Conservation (phyloP, 2,888 invertebrate genomes). For the Entomobrya proxima region DNA sequence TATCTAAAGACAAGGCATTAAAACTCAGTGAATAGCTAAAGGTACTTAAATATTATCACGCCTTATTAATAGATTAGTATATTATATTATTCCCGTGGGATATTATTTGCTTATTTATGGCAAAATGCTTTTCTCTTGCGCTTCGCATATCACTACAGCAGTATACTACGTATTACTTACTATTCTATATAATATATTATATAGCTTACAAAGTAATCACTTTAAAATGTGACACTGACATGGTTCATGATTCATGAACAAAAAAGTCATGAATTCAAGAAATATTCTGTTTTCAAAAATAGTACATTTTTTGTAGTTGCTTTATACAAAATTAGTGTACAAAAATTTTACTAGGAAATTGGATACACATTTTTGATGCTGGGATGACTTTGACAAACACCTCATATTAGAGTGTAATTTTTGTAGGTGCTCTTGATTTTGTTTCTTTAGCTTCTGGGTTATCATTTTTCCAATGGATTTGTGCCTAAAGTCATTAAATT, state of each 20-base stretch:
- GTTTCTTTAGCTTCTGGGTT: conserved; percentile 12
- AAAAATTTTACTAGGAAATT: conserved; percentile 54
- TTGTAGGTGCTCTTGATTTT: too few species aligned
- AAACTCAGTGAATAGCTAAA: too few species aligned
- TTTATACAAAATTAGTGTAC: conserved; percentile 34
- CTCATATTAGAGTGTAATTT: too few species aligned
- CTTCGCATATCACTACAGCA: background rate
- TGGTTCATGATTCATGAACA: conserved; percentile 41
- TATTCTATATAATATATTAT: background rate
- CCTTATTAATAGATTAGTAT: background rate
- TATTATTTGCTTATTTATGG: conserved; percentile 48
- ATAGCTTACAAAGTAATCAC: background rate
- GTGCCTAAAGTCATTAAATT: conserved; percentile 14
- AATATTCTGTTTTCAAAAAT: background rate
- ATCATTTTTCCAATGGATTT: conserved; percentile 4
- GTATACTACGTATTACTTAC: too few species aligned
- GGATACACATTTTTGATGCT: too few species aligned
- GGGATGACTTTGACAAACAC: too few species aligned
- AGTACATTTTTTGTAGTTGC: background rate
- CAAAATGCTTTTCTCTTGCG: conserved; percentile 10
- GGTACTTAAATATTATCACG: background rate
- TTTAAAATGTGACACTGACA: conserved; percentile 46
- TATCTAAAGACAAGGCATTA: too few species aligned
- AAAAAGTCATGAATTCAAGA: background rate
- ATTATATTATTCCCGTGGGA: conserved; percentile 48